Evolutionary conservation across 2,888 invertebrate species (phyloP).

Genomic region (Hypsopygia costalis): DNA sequence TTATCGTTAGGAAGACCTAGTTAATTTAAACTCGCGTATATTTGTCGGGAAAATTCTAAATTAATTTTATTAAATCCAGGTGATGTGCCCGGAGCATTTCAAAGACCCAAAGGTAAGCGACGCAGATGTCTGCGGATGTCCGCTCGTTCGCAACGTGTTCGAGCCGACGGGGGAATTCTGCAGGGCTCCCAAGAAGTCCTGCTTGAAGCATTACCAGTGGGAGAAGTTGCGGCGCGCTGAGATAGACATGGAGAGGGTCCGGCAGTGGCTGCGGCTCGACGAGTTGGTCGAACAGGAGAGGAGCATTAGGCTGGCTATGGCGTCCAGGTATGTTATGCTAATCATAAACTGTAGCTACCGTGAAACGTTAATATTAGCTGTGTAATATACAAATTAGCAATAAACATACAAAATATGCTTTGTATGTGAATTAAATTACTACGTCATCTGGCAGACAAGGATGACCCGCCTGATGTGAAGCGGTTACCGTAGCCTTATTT

Average conservation of each 20-base stretch:
- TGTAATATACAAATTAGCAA: too few species aligned
- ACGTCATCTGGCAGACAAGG: too few species aligned
- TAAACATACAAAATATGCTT: too few species aligned
- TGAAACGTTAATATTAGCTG: too few species aligned
- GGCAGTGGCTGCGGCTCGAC: slow-evolving; percentile 96
- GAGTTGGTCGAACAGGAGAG: slow-evolving; percentile 96
- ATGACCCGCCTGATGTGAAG: too few species aligned
- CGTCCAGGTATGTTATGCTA: slow-evolving; percentile 67
- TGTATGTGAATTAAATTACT: too few species aligned
- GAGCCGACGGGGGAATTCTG: slow-evolving; percentile 93
- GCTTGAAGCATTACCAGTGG: slow-evolving; percentile 96
- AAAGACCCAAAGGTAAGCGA: slow-evolving; percentile 95
- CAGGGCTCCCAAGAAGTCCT: slow-evolving; percentile 91
- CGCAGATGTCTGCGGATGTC: slow-evolving; percentile 95
- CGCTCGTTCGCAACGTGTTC: slow-evolving; percentile 91
- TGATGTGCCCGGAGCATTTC: slow-evolving; percentile 98
- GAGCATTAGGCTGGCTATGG: slow-evolving; percentile 87
- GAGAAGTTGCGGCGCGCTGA: slow-evolving; percentile 96
- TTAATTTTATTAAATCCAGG: slow-evolving; percentile 33
- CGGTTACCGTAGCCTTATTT: too few species aligned
- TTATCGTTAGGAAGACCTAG: too few species aligned
- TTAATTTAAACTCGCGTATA: too few species aligned
- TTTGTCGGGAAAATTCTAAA: too few species aligned
- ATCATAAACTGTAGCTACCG: too few species aligned
- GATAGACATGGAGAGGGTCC: slow-evolving; percentile 95